These are phyloP conservation scores for Euplagia quadripunctaria DNA, from an alignment of 2,888 invertebrate species.

Conservation along the genomic window DNA sequence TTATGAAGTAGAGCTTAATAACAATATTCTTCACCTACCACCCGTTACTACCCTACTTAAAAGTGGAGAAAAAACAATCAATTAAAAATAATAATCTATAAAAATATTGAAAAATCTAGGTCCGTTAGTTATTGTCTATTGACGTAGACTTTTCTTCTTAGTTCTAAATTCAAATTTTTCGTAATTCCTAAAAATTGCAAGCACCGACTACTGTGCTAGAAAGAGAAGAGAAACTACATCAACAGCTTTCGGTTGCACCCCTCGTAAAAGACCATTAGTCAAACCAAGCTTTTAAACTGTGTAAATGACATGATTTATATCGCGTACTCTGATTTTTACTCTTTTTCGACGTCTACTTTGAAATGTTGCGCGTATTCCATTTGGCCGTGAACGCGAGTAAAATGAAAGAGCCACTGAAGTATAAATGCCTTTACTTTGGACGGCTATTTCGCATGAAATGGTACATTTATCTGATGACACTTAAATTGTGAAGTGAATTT, in stretches of 20 bases:
- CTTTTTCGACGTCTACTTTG: conserved; percentile 66
- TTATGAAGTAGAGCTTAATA: too few relatives aligned
- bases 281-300: conserved; percentile 73
- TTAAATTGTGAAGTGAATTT: background rate
- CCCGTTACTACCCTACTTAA: too few relatives aligned
- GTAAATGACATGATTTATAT: conserved; percentile 75
- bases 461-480: background rate
- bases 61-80: background rate
- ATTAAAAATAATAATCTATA: background rate
- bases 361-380: conserved; percentile 71
- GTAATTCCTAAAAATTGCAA: conserved; percentile 24
- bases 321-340: conserved; percentile 66
- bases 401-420: conserved; percentile 67
- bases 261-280: conserved; percentile 70
- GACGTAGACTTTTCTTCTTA: background rate
- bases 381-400: conserved; percentile 64
- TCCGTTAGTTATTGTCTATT: background rate
- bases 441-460: conserved; percentile 42
- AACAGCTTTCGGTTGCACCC: conserved; percentile 57
- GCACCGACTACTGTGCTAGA: conserved; percentile 38
- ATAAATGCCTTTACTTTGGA: conserved; percentile 53
- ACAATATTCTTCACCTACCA: too few relatives aligned
- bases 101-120: background rate
- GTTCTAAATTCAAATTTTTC: conserved; percentile 1
- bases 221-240: conserved; percentile 55